Percentiles rank a stretch among this genome's conserved stretches.
Evolutionary conservation across 1,140 invertebrate species (phyloP).

Genomic region (Adoxophyes honmai): DNA sequence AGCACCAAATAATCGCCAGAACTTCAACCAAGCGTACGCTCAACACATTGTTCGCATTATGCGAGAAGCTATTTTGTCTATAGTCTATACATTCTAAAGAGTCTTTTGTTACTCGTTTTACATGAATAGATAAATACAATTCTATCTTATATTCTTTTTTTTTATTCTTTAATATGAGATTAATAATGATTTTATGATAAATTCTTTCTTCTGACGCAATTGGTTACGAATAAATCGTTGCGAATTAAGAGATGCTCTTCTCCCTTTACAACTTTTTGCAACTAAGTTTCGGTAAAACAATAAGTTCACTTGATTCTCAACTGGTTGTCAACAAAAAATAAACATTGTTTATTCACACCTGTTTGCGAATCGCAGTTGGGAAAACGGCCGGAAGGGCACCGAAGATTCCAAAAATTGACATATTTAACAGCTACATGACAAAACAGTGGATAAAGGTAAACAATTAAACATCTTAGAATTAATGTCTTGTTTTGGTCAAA

Average conservation of each 20-base stretch:
- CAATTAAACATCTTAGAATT: too few relatives aligned
- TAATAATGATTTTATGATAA: not conserved
- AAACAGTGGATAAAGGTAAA: too few relatives aligned
- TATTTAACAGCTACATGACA: too few relatives aligned
- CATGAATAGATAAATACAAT: not conserved
- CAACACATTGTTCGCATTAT: not conserved
- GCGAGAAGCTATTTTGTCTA: slow-evolving; percentile 9
- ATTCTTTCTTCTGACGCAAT: not conserved
- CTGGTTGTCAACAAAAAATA: slow-evolving; percentile 10
- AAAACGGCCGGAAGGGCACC: slow-evolving; percentile 14
- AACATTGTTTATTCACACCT: too few relatives aligned
- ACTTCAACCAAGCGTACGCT: not conserved
- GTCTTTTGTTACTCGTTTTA: not conserved
- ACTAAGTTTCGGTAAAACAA: not conserved
- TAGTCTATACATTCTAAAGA: slow-evolving; percentile 3
- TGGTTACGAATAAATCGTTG: not conserved
- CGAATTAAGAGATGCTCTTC: not conserved
- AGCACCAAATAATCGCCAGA: not conserved
- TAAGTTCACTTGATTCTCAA: not conserved
- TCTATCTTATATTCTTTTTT: not conserved
- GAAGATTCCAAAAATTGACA: too few relatives aligned
- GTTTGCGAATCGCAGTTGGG: slow-evolving; percentile 16
- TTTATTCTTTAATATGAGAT: not conserved
- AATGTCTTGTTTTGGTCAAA: too few relatives aligned
- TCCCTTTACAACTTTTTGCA: slow-evolving; percentile 11